Evolutionary conservation across 2,113 vertebrate species (phyloP).

Genomic region (Paraplagusia blochii): DNA sequence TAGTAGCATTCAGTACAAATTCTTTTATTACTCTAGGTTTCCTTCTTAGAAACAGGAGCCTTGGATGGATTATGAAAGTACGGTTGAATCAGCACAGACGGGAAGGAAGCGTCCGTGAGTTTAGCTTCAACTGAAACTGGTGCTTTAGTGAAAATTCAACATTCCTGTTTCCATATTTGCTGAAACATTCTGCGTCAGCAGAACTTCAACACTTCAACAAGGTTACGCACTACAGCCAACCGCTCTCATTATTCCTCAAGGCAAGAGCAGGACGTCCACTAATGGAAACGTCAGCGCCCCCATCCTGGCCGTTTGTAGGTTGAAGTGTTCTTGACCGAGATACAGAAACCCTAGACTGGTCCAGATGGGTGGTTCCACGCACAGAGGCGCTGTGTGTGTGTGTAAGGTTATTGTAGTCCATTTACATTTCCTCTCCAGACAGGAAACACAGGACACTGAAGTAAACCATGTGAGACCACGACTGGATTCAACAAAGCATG

Average conservation of each 20-base stretch:
- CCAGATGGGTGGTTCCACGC: no score
- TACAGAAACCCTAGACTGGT: no score
- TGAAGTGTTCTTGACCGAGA: neutral
- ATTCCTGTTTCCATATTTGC: neutral
- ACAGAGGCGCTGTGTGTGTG: neutral
- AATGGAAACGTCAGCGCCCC: no score
- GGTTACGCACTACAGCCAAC: neutral
- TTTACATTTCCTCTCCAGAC: neutral
- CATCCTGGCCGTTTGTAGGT: no score
- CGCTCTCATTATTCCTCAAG: neutral
- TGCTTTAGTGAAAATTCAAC: neutral
- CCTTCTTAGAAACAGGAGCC: constrained; percentile 4
- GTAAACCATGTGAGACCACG: constrained; percentile 1
- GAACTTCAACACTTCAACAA: no score
- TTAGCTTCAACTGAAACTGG: neutral
- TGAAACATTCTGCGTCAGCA: neutral
- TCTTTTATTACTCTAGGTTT: constrained; percentile 1
- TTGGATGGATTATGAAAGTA: constrained; percentile 5
- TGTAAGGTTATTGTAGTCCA: neutral
- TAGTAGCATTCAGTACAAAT: neutral
- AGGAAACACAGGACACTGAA: constrained; percentile 2
- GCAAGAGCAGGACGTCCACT: neutral
- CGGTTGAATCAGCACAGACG: constrained; percentile 6
- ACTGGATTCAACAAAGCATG: constrained; percentile 1
- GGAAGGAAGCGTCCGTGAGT: neutral